Evolutionary conservation across 2,797 vertebrate genomes (phyloP).

Genomic region (Megaceryle alcyon): DNA sequence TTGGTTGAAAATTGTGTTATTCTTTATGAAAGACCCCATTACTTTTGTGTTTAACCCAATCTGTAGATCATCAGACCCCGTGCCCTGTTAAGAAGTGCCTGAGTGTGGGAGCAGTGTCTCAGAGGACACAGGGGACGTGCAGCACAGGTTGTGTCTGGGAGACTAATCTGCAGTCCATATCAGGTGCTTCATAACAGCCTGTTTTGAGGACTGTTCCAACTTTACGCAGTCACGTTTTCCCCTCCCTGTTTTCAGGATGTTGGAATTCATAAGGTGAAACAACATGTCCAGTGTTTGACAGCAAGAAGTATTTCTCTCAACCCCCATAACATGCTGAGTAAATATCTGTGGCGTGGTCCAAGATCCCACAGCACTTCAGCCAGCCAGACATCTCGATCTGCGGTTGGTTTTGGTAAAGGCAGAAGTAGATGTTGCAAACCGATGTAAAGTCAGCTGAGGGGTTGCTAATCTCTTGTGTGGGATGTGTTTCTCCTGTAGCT

Average conservation of each 20-base stretch:
- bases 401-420: constrained; percentile 46
- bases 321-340: neutral
- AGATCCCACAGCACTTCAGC: constrained; percentile 25
- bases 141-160: neutral
- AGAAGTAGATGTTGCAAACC: constrained; percentile 28
- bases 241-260: neutral
- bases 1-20: neutral
- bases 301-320: neutral
- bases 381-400: constrained; percentile 23
- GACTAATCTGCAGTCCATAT: neutral
- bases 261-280: neutral
- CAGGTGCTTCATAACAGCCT: neutral
- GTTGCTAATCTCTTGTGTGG: constrained; percentile 65
- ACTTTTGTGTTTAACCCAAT: neutral
- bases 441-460: constrained; percentile 58
- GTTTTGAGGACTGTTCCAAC: neutral
- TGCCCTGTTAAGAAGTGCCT: neutral
- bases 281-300: neutral
- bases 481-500: constrained; percentile 54
- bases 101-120: rapidly evolving
- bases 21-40: neutral
- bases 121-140: rapidly evolving
- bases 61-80: rapidly evolving
- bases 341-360: neutral
- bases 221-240: neutral